A percentile compares a stretch with the other conserved stretches of the same genome.
phyloP scores from a whole-genome alignment of 2,113 vertebrate genomes.

The Marcusenius ussheri region DNA sequence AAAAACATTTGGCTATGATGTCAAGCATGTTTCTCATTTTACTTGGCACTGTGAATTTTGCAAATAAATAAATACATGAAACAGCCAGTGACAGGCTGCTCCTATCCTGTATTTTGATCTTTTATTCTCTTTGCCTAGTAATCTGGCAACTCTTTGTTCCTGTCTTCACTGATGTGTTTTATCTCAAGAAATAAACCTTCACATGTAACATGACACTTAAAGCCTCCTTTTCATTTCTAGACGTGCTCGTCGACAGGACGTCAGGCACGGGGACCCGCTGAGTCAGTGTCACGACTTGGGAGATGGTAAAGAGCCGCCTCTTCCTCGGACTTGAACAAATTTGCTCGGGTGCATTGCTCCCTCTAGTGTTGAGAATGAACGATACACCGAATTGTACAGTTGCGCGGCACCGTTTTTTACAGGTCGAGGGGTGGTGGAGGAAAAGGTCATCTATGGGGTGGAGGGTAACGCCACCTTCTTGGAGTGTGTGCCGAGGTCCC shows the following conservation, averaged over 20 bases:
- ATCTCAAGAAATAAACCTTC: background rate
- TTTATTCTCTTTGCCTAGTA: background rate
- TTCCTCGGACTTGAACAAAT: background rate
- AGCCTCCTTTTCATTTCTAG: constrained; percentile 37
- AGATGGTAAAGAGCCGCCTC: constrained; percentile 56
- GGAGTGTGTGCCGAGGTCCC: constrained; percentile 61
- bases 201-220: background rate
- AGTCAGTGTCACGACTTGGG: constrained; percentile 66
- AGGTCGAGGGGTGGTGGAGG: constrained; percentile 38
- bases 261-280: constrained; percentile 61
- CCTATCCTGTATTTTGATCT: background rate
- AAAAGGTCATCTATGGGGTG: constrained; percentile 65
- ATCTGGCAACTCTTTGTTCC: background rate
- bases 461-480: constrained; percentile 76
- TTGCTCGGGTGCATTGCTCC: background rate
- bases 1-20: background rate
- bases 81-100: background rate
- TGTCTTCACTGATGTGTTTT: background rate
- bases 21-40: background rate
- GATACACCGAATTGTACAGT: background rate
- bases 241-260: constrained; percentile 66
- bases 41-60: background rate
- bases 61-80: background rate
- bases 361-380: constrained; percentile 8
- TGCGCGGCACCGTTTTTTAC: background rate